phyloP scores from a whole-genome alignment of 1,140 invertebrate genomes.

The Ceratina japonica region DNA sequence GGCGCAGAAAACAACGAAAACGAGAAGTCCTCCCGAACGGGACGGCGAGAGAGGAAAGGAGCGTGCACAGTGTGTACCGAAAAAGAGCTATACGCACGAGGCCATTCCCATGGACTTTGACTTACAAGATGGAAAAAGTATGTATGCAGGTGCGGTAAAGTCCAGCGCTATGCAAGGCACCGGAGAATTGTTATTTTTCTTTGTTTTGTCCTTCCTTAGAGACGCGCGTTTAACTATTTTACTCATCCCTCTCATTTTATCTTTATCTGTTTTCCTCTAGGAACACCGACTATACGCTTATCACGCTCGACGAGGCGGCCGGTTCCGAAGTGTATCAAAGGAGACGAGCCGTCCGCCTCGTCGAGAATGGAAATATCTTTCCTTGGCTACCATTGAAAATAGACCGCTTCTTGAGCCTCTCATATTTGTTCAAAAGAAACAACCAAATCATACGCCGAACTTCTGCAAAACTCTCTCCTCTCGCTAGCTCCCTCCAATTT shows the following conservation, averaged over 20 bases:
- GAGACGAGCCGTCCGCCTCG: conserved; percentile 39
- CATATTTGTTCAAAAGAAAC: conserved; percentile 49
- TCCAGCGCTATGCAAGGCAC: conserved; percentile 68
- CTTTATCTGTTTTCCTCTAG: conserved; percentile 44
- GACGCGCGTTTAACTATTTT: conserved; percentile 53
- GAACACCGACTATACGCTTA: conserved; percentile 61
- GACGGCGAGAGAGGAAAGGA: conserved; percentile 49
- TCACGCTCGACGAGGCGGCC: conserved; percentile 47
- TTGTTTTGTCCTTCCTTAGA: conserved; percentile 45
- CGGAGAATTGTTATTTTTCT: conserved; percentile 56
- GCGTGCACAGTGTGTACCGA: conserved; percentile 56
- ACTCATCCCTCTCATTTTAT: conserved; percentile 6
- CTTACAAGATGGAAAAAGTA: conserved; percentile 51
- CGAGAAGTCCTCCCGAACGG: conserved; percentile 21
- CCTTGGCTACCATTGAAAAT: conserved; percentile 58
- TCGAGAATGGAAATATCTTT: conserved; percentile 52
- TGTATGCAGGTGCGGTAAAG: conserved; percentile 53
- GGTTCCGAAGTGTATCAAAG: conserved; percentile 28
- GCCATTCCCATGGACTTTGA: conserved; percentile 46
- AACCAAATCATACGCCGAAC: conserved; percentile 49
- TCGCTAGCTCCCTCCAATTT: conserved; percentile 3
- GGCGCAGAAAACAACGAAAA: conserved; percentile 26
- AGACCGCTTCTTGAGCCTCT: conserved; percentile 56
- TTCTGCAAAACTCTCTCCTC: conserved; percentile 47
- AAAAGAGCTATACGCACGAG: conserved; percentile 54